Conservation (phyloP, 2,888 invertebrate species). For the Chloroclystis v-ata region DNA sequence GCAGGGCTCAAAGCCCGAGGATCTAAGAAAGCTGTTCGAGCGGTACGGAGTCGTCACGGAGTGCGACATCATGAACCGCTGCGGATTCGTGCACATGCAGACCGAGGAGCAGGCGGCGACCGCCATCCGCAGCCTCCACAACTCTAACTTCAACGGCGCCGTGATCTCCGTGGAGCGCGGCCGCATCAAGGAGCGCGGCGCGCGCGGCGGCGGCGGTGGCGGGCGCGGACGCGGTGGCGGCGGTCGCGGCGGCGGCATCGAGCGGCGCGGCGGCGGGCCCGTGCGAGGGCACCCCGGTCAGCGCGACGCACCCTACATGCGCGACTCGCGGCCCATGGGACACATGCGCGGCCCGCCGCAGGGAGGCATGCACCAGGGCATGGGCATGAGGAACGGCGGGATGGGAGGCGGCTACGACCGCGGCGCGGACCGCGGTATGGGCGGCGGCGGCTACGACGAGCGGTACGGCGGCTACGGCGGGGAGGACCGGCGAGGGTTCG, state of each 20-base stretch:
- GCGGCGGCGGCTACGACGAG: constrained; percentile 54
- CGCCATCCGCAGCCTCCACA: constrained; percentile 89
- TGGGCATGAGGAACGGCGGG: constrained; percentile 47
- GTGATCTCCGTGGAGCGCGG: constrained; percentile 91
- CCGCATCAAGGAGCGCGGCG: constrained; percentile 84
- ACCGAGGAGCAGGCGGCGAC: constrained; percentile 88
- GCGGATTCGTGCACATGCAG: constrained; percentile 95
- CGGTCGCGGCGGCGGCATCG: constrained; percentile 52
- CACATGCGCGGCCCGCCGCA: constrained; percentile 49
- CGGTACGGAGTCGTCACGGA: constrained; percentile 93
- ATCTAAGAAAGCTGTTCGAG: constrained; percentile 89
- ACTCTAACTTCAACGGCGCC: constrained; percentile 89
- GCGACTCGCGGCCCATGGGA: constrained; percentile 49
- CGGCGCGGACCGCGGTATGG: constrained; percentile 43
- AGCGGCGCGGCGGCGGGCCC: constrained; percentile 52
- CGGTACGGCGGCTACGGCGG: constrained; percentile 66
- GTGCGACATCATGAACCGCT: constrained; percentile 96
- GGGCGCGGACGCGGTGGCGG: constrained; percentile 73
- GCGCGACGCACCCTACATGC: constrained; percentile 56
- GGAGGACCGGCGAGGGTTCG: constrained; percentile 67
- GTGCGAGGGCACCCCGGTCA: constrained; percentile 48
- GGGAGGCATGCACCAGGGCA: constrained; percentile 47
- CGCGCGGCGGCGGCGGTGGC: constrained; percentile 71
- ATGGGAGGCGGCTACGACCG: constrained; percentile 57
- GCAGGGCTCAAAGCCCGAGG: constrained; percentile 89